Base-by-base conservation (phyloP, 2,888 invertebrate species). In the Synergus laeviventris region DNA sequence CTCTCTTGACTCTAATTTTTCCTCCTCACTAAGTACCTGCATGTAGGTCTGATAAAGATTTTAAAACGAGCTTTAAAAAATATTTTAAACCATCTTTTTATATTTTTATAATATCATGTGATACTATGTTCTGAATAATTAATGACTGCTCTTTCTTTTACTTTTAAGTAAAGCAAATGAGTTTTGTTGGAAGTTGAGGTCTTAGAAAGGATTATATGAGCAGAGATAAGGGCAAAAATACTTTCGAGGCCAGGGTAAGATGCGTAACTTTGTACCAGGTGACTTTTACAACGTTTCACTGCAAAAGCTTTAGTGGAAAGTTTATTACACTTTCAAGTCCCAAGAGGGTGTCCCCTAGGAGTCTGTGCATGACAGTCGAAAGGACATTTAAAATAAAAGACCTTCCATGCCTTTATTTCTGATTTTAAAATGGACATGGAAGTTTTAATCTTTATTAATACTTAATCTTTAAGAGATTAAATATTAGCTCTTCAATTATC, bases 1-100 rank as follows among this genome's bases (percentile, higher is more conserved):
- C 70, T 70, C 49, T 49, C 45, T 45, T 70, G 70, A 49, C 31
- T 45, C 45, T 31, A 45, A 70, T 70, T 70, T 70, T 70, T 70
- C n/a, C 31, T 66, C 39, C 24, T 16, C 45, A 24, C 12, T 66
- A 45, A 45, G 42, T 45, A 66, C 66, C 66, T 31, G 24, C 31
- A 45, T n/a, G n/a, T 16, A 42, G 18, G 36, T 62, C 12, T 2
- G 1, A 39, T 31, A 31, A 38, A 62, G 38, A 39, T 8, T 16
- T 61, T n/a, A n/a, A 49, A n/a, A 1, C 8, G 8, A 49, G n/a
- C n/a, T 54, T 54, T 18, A 2, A 54, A 54, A 54, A 54, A 54
- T 49, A 8, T n/a, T 49, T 49, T 1, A 49, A 49, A n/a, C 54
- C 21, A 59, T 18, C 9, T 21, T 59, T 59, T 31, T 31, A 31